Base-by-base conservation (phyloP, 2,113 vertebrate genomes). In the Porphyrio hochstetteri region DNA sequence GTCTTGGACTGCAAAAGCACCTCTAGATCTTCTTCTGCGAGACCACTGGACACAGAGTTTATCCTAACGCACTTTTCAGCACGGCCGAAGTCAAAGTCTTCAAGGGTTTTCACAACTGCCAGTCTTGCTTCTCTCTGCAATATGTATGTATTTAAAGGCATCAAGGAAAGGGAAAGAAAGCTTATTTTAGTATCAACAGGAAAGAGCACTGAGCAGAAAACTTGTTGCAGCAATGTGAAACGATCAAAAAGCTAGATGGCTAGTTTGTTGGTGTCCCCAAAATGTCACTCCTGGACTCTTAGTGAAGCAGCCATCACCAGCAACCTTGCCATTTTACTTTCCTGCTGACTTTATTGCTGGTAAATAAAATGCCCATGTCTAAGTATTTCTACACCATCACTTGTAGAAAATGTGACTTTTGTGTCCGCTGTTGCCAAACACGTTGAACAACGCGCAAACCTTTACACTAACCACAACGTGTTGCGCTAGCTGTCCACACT, bases 41-140 rank as follows among this genome's bases (percentile, higher is more conserved):
- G 98, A 79, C 98, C 98, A 0, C 99, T 99, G 95, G 99, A 99
- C 90, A 99, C 99, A 0, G 99, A 99, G 96, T 99, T 99, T 93
- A 99, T 98, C 92, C 99, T 97, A 79, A 99, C 99, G 67, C 99
- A 99, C 92, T 99, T 99, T 90, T 99, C 99, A 1, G 99, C 98
- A 31, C 96, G 97, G 36, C 99, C 99, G 82, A 99, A 95, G 75
- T 99, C 97, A 97, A 99, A 97, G 71, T 98, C 98, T 38, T 96
- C 98, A 25, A 99, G 97, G 94, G 98, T 98, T 97, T 98, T 98
- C 40, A 98, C 92, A 29, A 99, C 97, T 67, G 97, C 98, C 90
- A 98, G 94, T 68, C 99, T 98, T 57, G 99, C 99, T 93, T 99
- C 99, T n/a, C 84, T 96, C 99, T 99, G 74, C 9, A 91, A 61